Base-by-base conservation (phyloP, 2,797 vertebrate species). In the Squalus acanthias region DNA sequence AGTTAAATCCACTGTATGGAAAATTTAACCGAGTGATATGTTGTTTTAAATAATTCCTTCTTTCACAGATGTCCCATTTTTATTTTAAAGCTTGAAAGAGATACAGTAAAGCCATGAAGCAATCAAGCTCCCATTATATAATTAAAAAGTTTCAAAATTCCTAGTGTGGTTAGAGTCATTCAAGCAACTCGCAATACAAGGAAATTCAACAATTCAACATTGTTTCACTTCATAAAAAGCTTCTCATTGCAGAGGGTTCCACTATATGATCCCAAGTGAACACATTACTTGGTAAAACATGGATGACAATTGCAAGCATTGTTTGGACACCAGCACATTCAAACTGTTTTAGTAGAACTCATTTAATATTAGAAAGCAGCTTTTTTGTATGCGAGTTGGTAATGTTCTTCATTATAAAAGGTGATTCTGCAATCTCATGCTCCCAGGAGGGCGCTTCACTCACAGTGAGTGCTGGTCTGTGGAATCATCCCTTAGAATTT, bases 271-370 rank as follows among this genome's bases (percentile, higher is more conserved):
- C 46, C 94, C 67, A 50, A 7, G 69, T 17, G 70, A 95, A 65
- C 46, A 74, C 69, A 95, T 95, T 92, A 95, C 67, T 70, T 46
- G 13, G 53, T 74, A 53, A 29, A 39, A 8, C 57, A 69, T 67
- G 92, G 65, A 26, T 94, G 65, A 69, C 92, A 94, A 94, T 70
- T 46, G 92, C 8, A 67, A 57, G 53, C 65, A 67, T 94, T 94
- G 92, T 69, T 69, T 22, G 65, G 20, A 26, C 67, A 69, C 67
- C 22, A 46, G 65, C n/a, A 39, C 39, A 70, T 94, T n/a, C 63
- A 65, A 46, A 93, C 33, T 93, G 63, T 67, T 70, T 67, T 89
- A 60, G 39, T 20, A 10, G 20, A 69, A 26, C 63, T 46, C 65
- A 69, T 10, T 93, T 69, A 89, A 89, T 89, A 60, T 60, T 89